Evolutionary conservation across 1,140 invertebrate species (phyloP).

Genomic region (Zaprionus tsacasi): DNA sequence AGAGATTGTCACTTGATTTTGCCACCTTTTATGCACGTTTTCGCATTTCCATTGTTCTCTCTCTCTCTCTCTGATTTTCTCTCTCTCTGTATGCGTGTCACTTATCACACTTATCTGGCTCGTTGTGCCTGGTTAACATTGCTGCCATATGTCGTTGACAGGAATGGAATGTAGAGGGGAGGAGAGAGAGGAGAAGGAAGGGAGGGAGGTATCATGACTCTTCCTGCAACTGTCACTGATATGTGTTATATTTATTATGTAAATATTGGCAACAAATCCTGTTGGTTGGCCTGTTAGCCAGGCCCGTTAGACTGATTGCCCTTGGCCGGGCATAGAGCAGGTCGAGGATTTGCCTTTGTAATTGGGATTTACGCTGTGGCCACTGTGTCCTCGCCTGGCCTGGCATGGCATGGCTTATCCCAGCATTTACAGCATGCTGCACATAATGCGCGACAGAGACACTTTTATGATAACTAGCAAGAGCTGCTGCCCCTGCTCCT

Average conservation of each 20-base stretch:
- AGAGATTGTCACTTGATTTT: conserved; percentile 68
- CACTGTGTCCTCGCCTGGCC: background rate
- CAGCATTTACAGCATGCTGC: conserved; percentile 40
- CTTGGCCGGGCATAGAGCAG: background rate
- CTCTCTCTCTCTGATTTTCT: background rate
- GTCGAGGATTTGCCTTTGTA: conserved; percentile 39
- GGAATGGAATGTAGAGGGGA: conserved; percentile 16
- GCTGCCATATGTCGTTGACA: conserved; percentile 39
- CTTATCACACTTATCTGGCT: conserved; percentile 49
- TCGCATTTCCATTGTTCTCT: background rate
- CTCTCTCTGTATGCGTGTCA: conserved; percentile 25
- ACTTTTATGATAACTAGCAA: conserved; percentile 53
- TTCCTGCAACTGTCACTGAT: conserved; percentile 49
- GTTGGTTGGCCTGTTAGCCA: conserved; percentile 52
- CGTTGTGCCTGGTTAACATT: conserved; percentile 22
- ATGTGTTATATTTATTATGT: conserved; percentile 78
- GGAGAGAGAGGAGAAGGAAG: background rate
- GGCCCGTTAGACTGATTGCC: conserved; percentile 54
- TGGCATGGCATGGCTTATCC: conserved; percentile 17
- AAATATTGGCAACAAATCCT: conserved; percentile 77
- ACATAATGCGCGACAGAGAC: conserved; percentile 55
- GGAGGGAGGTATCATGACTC: background rate
- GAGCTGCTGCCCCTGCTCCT: background rate
- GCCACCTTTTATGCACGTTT: conserved; percentile 48
- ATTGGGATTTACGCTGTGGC: conserved; percentile 29